These are phyloP conservation scores for Etheostoma spectabile DNA, from an alignment of 2,113 vertebrate genomes.

Conservation along the genomic window DNA sequence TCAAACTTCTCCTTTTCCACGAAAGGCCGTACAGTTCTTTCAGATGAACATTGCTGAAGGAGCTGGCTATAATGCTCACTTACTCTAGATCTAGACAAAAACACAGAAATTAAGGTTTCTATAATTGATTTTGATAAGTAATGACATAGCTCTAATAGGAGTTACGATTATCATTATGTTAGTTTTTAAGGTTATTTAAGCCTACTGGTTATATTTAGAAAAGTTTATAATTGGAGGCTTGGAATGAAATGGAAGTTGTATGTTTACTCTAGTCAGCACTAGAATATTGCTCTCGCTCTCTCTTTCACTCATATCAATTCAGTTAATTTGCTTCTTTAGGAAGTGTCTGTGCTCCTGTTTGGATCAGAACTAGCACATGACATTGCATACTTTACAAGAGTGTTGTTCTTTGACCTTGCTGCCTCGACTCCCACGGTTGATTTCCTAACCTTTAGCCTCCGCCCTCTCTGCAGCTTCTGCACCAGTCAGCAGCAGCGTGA, in stretches of 20 bases:
- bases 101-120: neutral
- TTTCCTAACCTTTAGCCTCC: constrained; percentile 49
- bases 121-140: neutral
- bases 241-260: neutral
- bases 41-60: neutral
- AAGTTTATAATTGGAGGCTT: neutral
- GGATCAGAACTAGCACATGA: constrained; percentile 4
- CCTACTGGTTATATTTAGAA: constrained; percentile 4
- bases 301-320: no score
- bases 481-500: constrained; percentile 89
- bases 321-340: constrained; percentile 18
- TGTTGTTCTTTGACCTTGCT: constrained; percentile 37
- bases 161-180: neutral
- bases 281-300: neutral
- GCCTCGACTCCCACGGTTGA: constrained; percentile 19
- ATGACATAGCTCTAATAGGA: neutral
- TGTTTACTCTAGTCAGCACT: constrained; percentile 10
- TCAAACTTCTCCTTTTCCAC: neutral
- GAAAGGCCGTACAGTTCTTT: neutral
- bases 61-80: neutral
- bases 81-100: neutral
- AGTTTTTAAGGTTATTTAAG: constrained; percentile 9
- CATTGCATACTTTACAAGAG: constrained; percentile 12
- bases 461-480: constrained; percentile 84
- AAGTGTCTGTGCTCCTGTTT: constrained; percentile 44